A percentile compares a stretch with the other conserved stretches of the same genome.
Conservation (phyloP, 2,113 vertebrate genomes). For the Megatriorchis doriae region DNA sequence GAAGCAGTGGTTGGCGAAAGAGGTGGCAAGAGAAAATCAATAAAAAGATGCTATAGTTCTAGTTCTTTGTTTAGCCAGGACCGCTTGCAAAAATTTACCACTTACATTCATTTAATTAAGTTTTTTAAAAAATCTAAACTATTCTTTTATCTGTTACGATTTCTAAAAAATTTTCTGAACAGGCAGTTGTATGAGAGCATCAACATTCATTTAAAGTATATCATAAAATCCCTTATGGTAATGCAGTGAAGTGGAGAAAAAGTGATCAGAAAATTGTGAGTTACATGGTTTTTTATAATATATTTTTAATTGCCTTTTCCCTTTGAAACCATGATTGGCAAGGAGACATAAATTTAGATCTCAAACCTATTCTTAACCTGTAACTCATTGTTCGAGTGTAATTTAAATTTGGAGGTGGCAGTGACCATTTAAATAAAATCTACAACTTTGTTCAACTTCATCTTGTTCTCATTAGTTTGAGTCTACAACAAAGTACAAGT, state of each 20-base stretch:
- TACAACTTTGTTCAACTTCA: not conserved
- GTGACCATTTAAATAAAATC: not conserved
- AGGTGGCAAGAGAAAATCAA: not conserved
- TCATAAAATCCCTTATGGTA: not conserved
- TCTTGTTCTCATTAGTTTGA: not conserved
- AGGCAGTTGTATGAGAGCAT: not conserved
- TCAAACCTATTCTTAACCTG: not conserved
- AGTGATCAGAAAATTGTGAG: not conserved
- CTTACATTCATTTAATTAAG: not conserved
- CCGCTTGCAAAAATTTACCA: not conserved
- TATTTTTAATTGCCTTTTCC: not conserved
- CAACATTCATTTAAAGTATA: not conserved
- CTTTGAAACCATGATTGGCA: not conserved
- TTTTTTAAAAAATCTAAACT: not conserved
- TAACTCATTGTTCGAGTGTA: not conserved
- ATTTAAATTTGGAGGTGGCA: not conserved
- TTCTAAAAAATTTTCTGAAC: not conserved
- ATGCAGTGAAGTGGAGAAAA: not conserved
- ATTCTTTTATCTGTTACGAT: not conserved
- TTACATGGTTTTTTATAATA: not conserved
- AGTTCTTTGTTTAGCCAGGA: not conserved
- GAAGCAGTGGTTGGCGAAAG: not conserved
- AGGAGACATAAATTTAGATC: not conserved
- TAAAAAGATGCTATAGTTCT: not conserved
- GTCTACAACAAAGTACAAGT: not conserved